Evolutionary conservation across 2,888 invertebrate genomes (phyloP), one percentile per base, ranked within the genome.

Genomic region (Lycaena phlaeas): DNA sequence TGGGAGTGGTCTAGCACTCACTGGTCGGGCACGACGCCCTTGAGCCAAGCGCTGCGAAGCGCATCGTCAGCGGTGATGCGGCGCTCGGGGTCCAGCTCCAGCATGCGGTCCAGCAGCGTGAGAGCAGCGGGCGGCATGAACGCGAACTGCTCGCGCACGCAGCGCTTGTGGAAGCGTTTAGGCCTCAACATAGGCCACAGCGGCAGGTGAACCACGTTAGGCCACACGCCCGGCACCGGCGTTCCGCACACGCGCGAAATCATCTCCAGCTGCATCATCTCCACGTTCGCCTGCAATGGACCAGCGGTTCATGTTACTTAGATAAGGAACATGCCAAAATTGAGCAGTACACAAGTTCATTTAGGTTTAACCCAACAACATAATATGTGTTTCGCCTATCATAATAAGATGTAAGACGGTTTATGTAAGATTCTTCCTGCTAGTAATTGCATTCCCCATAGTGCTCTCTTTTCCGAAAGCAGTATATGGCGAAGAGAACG

Each of bases 171-270:
- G 52, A 92, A 89, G 60, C 94, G 93, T 84, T 96, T 97, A 26
- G 96, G 95, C 58, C 96, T 94, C 34, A 98, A 87, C 17, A 94
- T 92, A 68, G 94, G 92, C 89, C 95, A 99, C 2, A 94, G 87
- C 0, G 98, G 98, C 53, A 99, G 86, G 65, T 93, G 92, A 49
- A 96, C 95, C 36, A 99, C 97, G 64, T 93, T 89, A 5, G 98
- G 98, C 98, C 98, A 99, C 27, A 95, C 95, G 29, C 96, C 96
- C 0, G 98, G 97, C 27, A 94, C 92, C 0, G 98, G 98, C 0
- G 97, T 95, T 11, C 98, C 99, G 84, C 99, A 99, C 14, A 95
- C 88, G 44, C 93, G 71, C 0, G 97, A 96, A 61, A 99, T 99
- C 71, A 93, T 90, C 64, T 98, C 98, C 52, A 99, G 75, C 67